Base-by-base conservation (phyloP, 2,888 invertebrate genomes). In the Clivina fossor region DNA sequence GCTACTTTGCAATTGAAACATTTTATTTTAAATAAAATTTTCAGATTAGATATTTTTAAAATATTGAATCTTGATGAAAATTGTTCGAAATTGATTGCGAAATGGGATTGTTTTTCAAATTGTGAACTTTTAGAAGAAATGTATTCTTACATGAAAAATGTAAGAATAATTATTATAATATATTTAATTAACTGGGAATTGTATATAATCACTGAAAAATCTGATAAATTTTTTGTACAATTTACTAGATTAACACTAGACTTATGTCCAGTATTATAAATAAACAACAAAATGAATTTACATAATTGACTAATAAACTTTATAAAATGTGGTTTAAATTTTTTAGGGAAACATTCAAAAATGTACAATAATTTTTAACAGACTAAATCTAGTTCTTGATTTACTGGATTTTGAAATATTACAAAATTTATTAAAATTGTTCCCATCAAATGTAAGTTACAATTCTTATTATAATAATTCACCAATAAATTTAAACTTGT, bases 41-140 rank as follows among this genome's bases (percentile, higher is more conserved):
- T 67, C 37, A 70, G 70, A 58, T 71, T 76, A 49, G 73, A 76
- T 57, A 77, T 76, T 5, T 78, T 74, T 59, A 67, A 70, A 56
- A 59, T 70, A 28, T 64, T 72, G 22, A 61, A 66, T 61, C 60
- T 58, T 55, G 35, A 61, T 66, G 41, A 58, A 53, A 20, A 65
- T 56, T 38, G 44, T 56, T 50, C 44, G 32, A 35, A 28, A 66
- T 35, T 63, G 65, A 44, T 64, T 70, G 28, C 66, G 69, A 26
- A 66, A 72, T 79, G 78, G 79, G 62, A 67, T 4, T 62, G 65
- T 59, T 79, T 79, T 68, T 71, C 68, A 3, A 63, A 64, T 11
- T 67, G 69, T 4, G 67, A 76, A 65, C 67, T 76, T 19, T 65
- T 76, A 33, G 64, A 71, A 8, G 71, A 75, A 62, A 69, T 75